phyloP scores from a whole-genome alignment of 37 sponge, comb jelly and placozoan genomes.

The Bolinopsis microptera region DNA sequence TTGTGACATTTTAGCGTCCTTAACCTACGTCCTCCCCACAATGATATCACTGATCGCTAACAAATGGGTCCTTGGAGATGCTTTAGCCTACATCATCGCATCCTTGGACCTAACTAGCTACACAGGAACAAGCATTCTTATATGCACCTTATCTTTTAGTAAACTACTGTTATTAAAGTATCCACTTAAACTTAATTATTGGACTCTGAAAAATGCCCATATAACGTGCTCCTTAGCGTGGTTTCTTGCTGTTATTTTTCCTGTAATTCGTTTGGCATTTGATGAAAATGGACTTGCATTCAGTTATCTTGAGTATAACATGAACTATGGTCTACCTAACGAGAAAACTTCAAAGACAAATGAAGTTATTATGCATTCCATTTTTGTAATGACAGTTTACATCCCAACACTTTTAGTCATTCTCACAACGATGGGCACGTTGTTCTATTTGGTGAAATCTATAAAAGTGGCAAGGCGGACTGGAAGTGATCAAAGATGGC shows the following conservation, averaged over 20 bases:
- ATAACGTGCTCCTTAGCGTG: neutral
- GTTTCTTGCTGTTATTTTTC: neutral
- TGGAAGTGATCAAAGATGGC: neutral
- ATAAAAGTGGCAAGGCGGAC: neutral
- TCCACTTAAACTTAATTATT: neutral
- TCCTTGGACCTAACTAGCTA: neutral
- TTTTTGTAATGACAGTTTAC: neutral
- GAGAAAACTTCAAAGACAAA: neutral
- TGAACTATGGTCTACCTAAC: neutral
- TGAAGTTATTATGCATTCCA: neutral
- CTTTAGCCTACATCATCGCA: neutral
- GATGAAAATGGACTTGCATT: neutral
- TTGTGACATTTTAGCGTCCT: neutral
- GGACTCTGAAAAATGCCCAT: neutral
- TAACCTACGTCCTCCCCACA: slow-evolving; percentile 5
- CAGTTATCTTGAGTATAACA: slow-evolving; percentile 32
- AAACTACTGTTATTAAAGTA: neutral
- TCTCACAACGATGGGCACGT: neutral
- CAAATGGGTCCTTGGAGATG: neutral
- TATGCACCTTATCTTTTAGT: neutral
- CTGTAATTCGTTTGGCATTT: neutral
- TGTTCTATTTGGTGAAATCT: neutral
- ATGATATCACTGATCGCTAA: slow-evolving; percentile 5
- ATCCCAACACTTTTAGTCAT: neutral
- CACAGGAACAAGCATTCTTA: neutral